Conservation (phyloP, 2,113 vertebrate genomes). For the Otus sunia region DNA sequence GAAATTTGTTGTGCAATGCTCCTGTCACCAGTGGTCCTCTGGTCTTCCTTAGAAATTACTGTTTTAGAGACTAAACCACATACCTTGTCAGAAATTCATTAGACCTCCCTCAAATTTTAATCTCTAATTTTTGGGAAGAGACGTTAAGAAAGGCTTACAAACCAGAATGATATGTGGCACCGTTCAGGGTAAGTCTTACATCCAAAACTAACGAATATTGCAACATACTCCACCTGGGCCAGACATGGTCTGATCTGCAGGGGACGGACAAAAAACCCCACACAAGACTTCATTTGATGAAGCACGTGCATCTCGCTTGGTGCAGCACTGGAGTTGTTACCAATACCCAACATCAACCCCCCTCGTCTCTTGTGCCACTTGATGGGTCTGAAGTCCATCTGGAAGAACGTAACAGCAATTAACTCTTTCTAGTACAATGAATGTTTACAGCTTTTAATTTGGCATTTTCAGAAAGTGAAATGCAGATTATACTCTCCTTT, state of each 20-base stretch:
- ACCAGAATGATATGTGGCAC: neutral
- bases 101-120: neutral
- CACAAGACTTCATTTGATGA: neutral
- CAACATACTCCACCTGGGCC: neutral
- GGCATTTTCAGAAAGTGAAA: neutral
- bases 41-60: neutral
- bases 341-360: rapidly evolving
- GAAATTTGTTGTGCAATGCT: conserved; percentile 30
- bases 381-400: neutral
- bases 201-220: neutral
- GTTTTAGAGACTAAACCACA: neutral
- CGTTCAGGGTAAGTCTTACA: neutral
- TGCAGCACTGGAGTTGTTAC: neutral
- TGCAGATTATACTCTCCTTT: neutral
- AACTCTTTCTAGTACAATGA: neutral
- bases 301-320: rapidly evolving
- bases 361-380: neutral
- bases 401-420: neutral
- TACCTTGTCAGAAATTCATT: neutral
- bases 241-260: neutral
- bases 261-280: neutral
- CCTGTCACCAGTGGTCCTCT: neutral
- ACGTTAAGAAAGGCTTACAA: neutral
- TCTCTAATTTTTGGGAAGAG: neutral
- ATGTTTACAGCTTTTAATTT: neutral